Evolutionary conservation across 2,888 invertebrate species (phyloP).

Genomic region (Tridacna crocea): DNA sequence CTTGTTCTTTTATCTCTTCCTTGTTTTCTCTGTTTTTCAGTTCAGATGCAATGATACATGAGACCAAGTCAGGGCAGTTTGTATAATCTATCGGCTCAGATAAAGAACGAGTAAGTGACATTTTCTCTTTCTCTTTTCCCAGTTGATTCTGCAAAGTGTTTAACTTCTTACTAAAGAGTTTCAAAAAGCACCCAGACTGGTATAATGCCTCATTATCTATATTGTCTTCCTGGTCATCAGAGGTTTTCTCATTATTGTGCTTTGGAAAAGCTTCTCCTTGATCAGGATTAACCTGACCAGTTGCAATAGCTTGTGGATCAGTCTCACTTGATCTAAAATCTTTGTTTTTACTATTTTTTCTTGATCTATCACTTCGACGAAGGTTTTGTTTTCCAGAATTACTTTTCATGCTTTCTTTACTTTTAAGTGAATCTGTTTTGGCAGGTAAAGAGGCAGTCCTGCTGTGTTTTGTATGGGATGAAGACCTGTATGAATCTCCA

Average conservation of each 20-base stretch:
- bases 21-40: constrained; percentile 32
- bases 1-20: constrained; percentile 10
- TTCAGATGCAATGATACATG: constrained; percentile 49
- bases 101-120: constrained; percentile 14
- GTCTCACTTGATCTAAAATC: constrained; percentile 19
- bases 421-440: constrained; percentile 8
- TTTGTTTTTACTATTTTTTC: constrained; percentile 24
- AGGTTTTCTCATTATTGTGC: constrained; percentile 24
- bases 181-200: constrained; percentile 72
- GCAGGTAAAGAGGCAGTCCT: constrained; percentile 18
- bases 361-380: constrained; percentile 25
- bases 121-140: constrained; percentile 43
- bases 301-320: neutral
- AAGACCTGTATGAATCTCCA: neutral
- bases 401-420: constrained; percentile 6
- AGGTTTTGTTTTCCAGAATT: constrained; percentile 5
- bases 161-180: constrained; percentile 70
- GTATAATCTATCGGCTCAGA: constrained; percentile 26
- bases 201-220: constrained; percentile 31
- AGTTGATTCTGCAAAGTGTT: constrained; percentile 51
- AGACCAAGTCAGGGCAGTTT: constrained; percentile 51
- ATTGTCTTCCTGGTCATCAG: constrained; percentile 38
- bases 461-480: constrained; percentile 10
- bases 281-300: constrained; percentile 29
- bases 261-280: constrained; percentile 19